Conservation (phyloP, 2,888 invertebrate species). For the Thecocarcelia acutangulata region DNA sequence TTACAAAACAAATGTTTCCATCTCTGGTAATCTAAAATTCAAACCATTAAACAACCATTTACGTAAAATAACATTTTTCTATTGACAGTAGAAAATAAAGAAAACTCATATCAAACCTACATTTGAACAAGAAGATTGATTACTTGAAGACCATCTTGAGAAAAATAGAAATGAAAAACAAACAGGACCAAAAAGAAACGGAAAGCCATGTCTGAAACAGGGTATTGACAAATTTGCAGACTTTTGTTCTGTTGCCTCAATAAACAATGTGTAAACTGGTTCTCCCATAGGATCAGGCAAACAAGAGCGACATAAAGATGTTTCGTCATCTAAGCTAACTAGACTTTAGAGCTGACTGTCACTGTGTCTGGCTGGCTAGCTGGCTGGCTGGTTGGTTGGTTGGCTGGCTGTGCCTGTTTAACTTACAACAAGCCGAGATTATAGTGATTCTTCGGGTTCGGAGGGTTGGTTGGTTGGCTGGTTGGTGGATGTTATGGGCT, state of each 20-base stretch:
- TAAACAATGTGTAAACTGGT: slow-evolving; percentile 51
- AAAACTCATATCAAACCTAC: slow-evolving; percentile 44
- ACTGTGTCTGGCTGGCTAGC: not conserved
- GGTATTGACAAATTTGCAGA: slow-evolving; percentile 79
- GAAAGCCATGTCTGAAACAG: slow-evolving; percentile 31
- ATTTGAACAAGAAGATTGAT: slow-evolving; percentile 62
- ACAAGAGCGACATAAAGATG: slow-evolving; percentile 46
- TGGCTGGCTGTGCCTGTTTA: not conserved
- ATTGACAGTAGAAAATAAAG: slow-evolving; percentile 14
- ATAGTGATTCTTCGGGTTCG: no score
- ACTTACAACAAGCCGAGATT: no score
- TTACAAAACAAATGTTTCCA: not conserved
- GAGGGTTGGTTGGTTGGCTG: slow-evolving; percentile 22
- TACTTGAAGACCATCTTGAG: slow-evolving; percentile 36
- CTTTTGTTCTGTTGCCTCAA: slow-evolving; percentile 76
- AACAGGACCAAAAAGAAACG: slow-evolving; percentile 8
- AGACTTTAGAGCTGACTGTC: not conserved
- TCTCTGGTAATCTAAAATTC: not conserved
- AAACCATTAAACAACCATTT: slow-evolving; percentile 43
- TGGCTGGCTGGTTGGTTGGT: not conserved
- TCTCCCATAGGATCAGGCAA: slow-evolving; percentile 35
- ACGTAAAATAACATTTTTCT: slow-evolving; percentile 24
- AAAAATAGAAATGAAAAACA: not conserved
- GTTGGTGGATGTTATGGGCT: slow-evolving; percentile 8
- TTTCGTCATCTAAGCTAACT: slow-evolving; percentile 24